phyloP scores from a whole-genome alignment of 35 echinoderm and acorn worm genomes.

The Apostichopus californicus region DNA sequence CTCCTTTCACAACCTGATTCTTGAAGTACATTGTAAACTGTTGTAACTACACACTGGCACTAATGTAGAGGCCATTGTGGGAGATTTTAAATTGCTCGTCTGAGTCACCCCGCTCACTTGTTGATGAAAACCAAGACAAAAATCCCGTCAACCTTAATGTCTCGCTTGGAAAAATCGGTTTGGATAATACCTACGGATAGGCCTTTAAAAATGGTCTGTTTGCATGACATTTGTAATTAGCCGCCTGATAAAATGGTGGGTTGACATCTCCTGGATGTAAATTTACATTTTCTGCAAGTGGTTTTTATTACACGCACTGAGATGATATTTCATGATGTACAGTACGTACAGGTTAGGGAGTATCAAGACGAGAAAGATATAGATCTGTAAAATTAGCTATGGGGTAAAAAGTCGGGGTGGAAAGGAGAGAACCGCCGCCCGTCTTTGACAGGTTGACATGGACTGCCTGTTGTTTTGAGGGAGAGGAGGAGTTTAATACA shows the following conservation, averaged over 20 bases:
- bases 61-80: background rate
- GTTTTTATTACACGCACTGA: background rate
- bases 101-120: slow-evolving; percentile 30
- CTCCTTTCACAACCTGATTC: too few relatives aligned
- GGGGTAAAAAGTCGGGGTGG: background rate
- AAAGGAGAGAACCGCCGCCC: background rate
- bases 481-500: too few relatives aligned
- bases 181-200: background rate
- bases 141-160: slow-evolving; percentile 24
- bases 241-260: background rate
- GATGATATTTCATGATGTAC: background rate
- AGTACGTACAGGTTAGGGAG: background rate
- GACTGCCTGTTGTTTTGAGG: background rate
- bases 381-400: background rate
- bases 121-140: slow-evolving; percentile 11
- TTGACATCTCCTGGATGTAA: background rate
- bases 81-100: background rate
- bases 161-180: background rate
- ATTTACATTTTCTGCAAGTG: background rate
- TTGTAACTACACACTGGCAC: background rate
- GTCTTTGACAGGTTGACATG: background rate
- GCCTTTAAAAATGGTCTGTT: background rate
- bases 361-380: background rate
- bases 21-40: too few relatives aligned
- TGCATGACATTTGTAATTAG: slow-evolving; percentile 3